These are phyloP conservation scores for Empidonax alnorum DNA, from an alignment of 2,113 vertebrate genomes.

Conservation along the genomic window DNA sequence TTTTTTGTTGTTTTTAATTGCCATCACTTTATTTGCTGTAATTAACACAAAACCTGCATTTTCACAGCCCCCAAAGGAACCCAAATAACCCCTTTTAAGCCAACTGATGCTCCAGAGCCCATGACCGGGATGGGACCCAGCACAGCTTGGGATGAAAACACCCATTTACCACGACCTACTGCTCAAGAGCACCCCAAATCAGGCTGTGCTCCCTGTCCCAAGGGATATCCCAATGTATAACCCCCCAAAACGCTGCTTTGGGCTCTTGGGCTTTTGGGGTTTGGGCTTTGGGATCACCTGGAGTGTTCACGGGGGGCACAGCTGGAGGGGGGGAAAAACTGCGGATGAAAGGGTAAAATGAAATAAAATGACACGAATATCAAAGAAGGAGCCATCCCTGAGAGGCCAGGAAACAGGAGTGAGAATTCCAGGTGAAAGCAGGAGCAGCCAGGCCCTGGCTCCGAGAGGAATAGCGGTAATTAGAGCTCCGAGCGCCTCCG, in stretches of 20 bases:
- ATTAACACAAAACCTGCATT: background rate
- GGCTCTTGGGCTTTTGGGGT: background rate
- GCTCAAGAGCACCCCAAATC: background rate
- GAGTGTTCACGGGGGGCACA: rapidly evolving
- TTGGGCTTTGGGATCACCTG: background rate
- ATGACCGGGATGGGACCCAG: rapidly evolving
- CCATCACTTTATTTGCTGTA: background rate
- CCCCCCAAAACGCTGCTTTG: background rate
- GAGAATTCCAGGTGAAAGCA: background rate
- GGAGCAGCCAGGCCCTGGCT: background rate
- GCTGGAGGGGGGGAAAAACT: background rate
- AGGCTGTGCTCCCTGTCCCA: background rate
- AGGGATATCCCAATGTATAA: background rate
- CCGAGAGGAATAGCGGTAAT: background rate
- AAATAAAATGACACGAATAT: rapidly evolving
- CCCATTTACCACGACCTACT: rapidly evolving
- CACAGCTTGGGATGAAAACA: background rate
- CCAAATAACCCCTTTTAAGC: background rate
- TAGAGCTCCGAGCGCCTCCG: background rate
- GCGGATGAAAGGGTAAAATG: background rate
- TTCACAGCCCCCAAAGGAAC: background rate
- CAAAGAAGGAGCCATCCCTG: background rate
- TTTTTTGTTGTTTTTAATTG: background rate
- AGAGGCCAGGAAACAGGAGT: rapidly evolving
- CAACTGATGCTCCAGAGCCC: background rate